Conservation (phyloP, 2,113 vertebrate genomes). For the Cyprinodon variegatus region DNA sequence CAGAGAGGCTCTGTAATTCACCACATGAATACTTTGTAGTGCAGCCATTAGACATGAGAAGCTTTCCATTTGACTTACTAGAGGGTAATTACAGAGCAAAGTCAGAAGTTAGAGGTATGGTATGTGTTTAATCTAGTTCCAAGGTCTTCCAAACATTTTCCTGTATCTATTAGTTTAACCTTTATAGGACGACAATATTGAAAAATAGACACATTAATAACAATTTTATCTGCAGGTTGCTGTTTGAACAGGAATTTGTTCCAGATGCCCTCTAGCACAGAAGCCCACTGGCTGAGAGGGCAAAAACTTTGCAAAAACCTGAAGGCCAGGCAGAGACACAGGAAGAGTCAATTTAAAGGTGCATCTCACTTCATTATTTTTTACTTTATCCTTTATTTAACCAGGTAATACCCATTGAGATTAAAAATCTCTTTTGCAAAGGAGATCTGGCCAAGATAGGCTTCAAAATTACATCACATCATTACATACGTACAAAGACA, state of each 20-base stretch:
- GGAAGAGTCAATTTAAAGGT: constrained; percentile 25
- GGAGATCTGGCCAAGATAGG: too few species aligned
- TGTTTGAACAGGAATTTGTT: constrained; percentile 13
- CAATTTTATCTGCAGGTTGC: constrained; percentile 2
- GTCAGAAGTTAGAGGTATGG: constrained; percentile 10
- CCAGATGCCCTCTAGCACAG: constrained; percentile 31
- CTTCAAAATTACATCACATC: too few species aligned
- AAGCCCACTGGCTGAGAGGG: constrained; percentile 19
- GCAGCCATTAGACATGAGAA: constrained; percentile 28
- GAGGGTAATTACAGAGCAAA: constrained; percentile 17
- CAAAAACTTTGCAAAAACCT: constrained; percentile 57
- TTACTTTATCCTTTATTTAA: too few species aligned
- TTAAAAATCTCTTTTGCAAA: too few species aligned
- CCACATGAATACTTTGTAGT: neutral
- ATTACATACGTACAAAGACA: too few species aligned
- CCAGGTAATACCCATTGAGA: too few species aligned
- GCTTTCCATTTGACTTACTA: constrained; percentile 22
- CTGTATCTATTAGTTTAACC: constrained; percentile 47
- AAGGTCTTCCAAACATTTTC: constrained; percentile 34
- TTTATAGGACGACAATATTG: constrained; percentile 9
- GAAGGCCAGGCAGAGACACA: constrained; percentile 41
- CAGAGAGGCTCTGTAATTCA: constrained; percentile 3
- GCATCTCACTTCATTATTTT: too few species aligned
- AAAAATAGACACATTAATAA: constrained; percentile 34
- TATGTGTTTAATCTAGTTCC: constrained; percentile 32